Evolutionary conservation across 1,140 invertebrate genomes (phyloP), one percentile per base, ranked within the genome.

Genomic region (Drosophila baimaii): DNA sequence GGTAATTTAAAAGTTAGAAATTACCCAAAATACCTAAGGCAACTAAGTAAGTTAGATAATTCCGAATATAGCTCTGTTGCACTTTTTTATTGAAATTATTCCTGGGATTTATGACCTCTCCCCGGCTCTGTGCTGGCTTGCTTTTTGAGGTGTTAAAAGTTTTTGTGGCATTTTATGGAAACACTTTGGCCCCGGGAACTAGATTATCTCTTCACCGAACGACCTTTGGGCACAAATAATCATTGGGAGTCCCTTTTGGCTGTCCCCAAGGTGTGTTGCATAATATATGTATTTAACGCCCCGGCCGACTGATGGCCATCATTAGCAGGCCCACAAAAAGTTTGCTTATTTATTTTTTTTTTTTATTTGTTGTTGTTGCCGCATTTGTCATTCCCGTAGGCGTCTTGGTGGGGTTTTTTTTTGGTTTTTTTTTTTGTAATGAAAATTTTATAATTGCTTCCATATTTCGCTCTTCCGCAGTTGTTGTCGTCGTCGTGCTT

Each of bases 391-490:
- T 31, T 39, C 39, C 66, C 33, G 65, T 57, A 57, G 68, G 68
- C 68, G n/a, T 27, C 56, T 41, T 49, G 25, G n/a, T 29, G 47
- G 47, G 47, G 47, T 17, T 49, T 29, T 49, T 49, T 10, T 27
- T 27, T n/a, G 5, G 8, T 17, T 27, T 61, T 31, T 19, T 47
- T 12, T 44, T 19, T 37, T 25, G 5, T 1, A 52, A 54, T 62
- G 33, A 13, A 61, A 44, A 71, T 78, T 86, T 81, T 85, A 85
- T 85, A 86, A 85, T 85, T 85, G 64, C 69, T 76, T 51, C 64
- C 69, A 81, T 78, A 85, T 86, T 81, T 84, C 58, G 59, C 41
- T 46, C 46, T 84, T 77, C 77, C 77, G 61, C 61, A 64, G 51
- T 64, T 64, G 61, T 64, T 27, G 59, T 66, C 25, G 35, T 56